Evolutionary conservation across 2,797 vertebrate species (phyloP).

Genomic region (Acropternis orthonyx): DNA sequence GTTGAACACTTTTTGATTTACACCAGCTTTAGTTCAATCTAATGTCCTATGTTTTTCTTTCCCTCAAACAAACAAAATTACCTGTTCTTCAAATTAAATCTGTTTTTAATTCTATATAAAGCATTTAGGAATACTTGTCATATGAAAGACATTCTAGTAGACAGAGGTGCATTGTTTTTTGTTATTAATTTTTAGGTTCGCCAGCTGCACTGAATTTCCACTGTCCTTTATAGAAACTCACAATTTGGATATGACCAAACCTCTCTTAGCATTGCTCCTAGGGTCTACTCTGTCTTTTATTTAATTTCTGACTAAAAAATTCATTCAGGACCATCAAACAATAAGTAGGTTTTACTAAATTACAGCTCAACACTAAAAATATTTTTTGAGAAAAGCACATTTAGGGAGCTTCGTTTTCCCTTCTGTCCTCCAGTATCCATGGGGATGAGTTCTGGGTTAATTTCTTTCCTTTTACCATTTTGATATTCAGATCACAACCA

Average conservation of each 20-base stretch:
- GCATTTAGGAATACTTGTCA: not conserved
- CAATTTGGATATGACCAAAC: not conserved
- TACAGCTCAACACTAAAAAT: not conserved
- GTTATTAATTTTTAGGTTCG: slow-evolving; percentile 41
- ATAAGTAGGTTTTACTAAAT: not conserved
- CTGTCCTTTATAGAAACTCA: slow-evolving; percentile 22
- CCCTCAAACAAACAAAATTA: slow-evolving; percentile 61
- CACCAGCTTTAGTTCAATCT: slow-evolving; percentile 23
- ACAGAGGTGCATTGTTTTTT: slow-evolving; percentile 52
- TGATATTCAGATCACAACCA: not conserved
- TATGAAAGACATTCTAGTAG: slow-evolving; percentile 43
- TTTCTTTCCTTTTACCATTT: not conserved
- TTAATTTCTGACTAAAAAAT: slow-evolving; percentile 31
- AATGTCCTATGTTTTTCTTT: slow-evolving; percentile 1
- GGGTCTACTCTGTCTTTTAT: not conserved
- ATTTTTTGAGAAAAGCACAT: not conserved
- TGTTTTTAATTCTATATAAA: slow-evolving; percentile 61
- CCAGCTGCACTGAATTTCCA: slow-evolving; percentile 68
- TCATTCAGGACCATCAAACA: not conserved
- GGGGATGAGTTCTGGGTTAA: rapidly evolving
- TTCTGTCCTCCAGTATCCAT: not conserved
- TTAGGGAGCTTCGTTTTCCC: not conserved
- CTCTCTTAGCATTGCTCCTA: not conserved
- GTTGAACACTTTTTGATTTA: slow-evolving; percentile 11
- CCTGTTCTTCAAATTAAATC: slow-evolving; percentile 60